Evolutionary conservation across 2,888 invertebrate species (phyloP).

Genomic region (Agonopterix heracliana): DNA sequence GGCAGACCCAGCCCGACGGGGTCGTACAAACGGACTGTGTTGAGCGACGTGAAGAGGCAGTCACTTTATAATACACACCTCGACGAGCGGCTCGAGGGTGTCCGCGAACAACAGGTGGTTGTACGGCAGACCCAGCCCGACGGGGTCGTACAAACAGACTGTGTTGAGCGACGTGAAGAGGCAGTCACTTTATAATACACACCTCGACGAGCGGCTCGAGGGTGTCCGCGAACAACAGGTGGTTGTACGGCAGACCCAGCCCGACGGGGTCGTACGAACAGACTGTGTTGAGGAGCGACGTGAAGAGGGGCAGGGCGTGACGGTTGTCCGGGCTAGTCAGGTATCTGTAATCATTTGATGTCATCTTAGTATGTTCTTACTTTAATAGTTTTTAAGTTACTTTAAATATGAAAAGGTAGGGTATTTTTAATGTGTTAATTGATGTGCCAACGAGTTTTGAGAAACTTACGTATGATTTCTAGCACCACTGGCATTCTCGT

Average conservation of each 20-base stretch:
- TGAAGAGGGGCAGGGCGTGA: constrained; percentile 98
- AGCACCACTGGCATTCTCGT: no score
- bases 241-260: constrained; percentile 97
- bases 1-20: constrained; percentile 98
- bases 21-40: no score
- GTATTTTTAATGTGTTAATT: no score
- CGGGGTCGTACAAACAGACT: constrained; percentile 98
- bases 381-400: no score
- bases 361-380: no score
- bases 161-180: constrained; percentile 98
- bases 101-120: no score
- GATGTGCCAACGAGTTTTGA: no score
- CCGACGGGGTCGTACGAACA: constrained; percentile 99
- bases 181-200: no score
- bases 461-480: no score
- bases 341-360: constrained; percentile 59
- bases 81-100: background rate
- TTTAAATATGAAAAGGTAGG: no score
- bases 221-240: constrained; percentile 94
- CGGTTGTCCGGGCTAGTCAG: constrained; percentile 87
- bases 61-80: no score
- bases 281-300: constrained; percentile 96
- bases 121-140: constrained; percentile 98
- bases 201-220: constrained; percentile 94
- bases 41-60: constrained; percentile 99